A percentile compares a stretch with the other conserved stretches of the same genome.
phyloP scores from a whole-genome alignment of 2,888 invertebrate species.

The Hirtodrosophila alboralis region DNA sequence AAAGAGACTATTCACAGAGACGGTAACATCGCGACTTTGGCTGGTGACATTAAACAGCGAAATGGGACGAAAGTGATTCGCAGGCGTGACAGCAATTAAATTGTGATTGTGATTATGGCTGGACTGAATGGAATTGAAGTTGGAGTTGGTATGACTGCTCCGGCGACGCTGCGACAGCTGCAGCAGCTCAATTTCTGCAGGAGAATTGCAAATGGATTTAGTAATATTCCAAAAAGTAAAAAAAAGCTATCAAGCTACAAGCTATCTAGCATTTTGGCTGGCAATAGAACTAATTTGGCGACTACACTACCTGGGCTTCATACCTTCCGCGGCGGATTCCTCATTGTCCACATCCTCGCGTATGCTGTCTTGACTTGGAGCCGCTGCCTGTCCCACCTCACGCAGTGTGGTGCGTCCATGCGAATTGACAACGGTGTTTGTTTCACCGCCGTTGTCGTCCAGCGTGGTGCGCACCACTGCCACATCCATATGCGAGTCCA shows the following conservation, averaged over 20 bases:
- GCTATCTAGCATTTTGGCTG: conserved; percentile 35
- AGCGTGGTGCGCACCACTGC: conserved; percentile 88
- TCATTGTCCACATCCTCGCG: conserved; percentile 83
- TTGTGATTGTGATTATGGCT: conserved; percentile 15
- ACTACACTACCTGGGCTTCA: conserved; percentile 84
- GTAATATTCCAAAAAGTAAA: too few relatives aligned
- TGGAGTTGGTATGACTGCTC: conserved; percentile 11
- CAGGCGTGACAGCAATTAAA: conserved; percentile 37
- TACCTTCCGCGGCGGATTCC: conserved; percentile 84
- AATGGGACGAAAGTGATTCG: conserved; percentile 65
- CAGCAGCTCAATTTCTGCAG: conserved; percentile 65
- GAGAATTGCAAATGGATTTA: background rate
- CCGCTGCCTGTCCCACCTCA: background rate
- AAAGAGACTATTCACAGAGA: conserved; percentile 47
- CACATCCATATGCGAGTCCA: conserved; percentile 95
- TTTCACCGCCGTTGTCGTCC: conserved; percentile 84
- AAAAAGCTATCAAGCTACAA: too few relatives aligned
- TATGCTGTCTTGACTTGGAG: conserved; percentile 52
- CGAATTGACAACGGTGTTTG: conserved; percentile 48
- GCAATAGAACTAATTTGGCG: conserved; percentile 61
- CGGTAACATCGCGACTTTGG: conserved; percentile 35
- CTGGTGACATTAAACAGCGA: conserved; percentile 37
- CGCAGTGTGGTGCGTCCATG: conserved; percentile 48
- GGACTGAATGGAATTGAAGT: conserved; percentile 11
- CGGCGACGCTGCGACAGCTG: conserved; percentile 40